These are phyloP conservation scores for Caenorhabditis sp. DNA, from an alignment of 2,888 invertebrate species.

Conservation along the genomic window DNA sequence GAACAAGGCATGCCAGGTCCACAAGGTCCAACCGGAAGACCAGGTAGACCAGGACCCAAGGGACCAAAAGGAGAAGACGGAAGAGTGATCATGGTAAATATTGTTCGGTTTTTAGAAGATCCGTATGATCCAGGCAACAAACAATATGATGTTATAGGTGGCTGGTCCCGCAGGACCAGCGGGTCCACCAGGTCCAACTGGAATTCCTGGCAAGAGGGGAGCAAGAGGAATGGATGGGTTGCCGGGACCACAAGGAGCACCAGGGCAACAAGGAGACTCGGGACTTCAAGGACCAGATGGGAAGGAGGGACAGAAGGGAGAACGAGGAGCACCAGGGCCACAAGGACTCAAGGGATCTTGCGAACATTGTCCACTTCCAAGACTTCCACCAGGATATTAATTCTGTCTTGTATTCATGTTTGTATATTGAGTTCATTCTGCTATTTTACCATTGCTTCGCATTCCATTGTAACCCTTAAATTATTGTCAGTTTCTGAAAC, in stretches of 20 bases:
- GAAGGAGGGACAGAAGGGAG: slow-evolving; percentile 68
- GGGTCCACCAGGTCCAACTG: slow-evolving; percentile 70
- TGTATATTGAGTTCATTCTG: slow-evolving; percentile 44
- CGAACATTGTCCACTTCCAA: slow-evolving; percentile 72
- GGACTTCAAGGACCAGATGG: slow-evolving; percentile 71
- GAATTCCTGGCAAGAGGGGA: slow-evolving; percentile 69
- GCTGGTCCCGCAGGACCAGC: slow-evolving; percentile 74
- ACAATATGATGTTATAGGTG: slow-evolving; percentile 57
- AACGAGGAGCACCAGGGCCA: slow-evolving; percentile 67
- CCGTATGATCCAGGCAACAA: background rate
- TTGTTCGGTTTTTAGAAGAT: slow-evolving; percentile 5
- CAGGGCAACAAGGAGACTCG: slow-evolving; percentile 68
- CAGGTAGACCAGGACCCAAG: slow-evolving; percentile 72
- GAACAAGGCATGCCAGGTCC: slow-evolving; percentile 80
- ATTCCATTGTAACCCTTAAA: background rate
- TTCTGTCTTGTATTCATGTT: slow-evolving; percentile 11
- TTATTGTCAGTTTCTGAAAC: background rate
- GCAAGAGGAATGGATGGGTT: slow-evolving; percentile 68
- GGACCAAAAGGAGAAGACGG: slow-evolving; percentile 75
- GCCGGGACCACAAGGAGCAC: slow-evolving; percentile 71
- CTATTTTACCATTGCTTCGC: background rate
- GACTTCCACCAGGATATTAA: slow-evolving; percentile 75
- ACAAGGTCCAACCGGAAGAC: slow-evolving; percentile 77
- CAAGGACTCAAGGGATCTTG: slow-evolving; percentile 73
- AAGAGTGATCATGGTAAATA: slow-evolving; percentile 70